Conservation (phyloP, 2,888 invertebrate species). For the Resseliella maxima region DNA sequence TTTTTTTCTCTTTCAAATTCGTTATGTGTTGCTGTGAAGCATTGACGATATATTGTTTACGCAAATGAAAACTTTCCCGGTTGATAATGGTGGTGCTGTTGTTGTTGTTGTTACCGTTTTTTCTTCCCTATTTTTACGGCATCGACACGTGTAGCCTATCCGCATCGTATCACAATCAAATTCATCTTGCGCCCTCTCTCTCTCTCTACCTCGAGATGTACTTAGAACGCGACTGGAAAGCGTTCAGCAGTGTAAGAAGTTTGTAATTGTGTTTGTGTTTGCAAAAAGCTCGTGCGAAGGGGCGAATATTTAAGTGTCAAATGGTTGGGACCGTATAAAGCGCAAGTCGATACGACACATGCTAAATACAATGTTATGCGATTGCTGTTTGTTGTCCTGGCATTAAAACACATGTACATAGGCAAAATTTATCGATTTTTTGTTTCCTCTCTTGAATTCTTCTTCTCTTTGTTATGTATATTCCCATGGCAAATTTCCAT, state of each 20-base stretch:
- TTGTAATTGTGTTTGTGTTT: neutral
- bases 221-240: neutral
- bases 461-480: too few relatives aligned
- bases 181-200: neutral
- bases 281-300: neutral
- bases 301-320: neutral
- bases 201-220: neutral
- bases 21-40: neutral
- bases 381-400: neutral
- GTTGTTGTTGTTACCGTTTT: too few relatives aligned
- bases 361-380: neutral
- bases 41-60: neutral
- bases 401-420: neutral
- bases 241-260: neutral
- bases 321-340: neutral
- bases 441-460: too few relatives aligned
- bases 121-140: neutral
- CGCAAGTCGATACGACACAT: slow-evolving; percentile 15
- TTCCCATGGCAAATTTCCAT: neutral
- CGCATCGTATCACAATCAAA: neutral
- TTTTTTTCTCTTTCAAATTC: neutral
- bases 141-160: slow-evolving; percentile 5
- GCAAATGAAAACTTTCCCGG: slow-evolving; percentile 12
- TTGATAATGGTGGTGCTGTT: too few relatives aligned
- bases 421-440: too few relatives aligned